Conservation (phyloP, 1,140 invertebrate genomes). For the Zaprionus ghesquierei region DNA sequence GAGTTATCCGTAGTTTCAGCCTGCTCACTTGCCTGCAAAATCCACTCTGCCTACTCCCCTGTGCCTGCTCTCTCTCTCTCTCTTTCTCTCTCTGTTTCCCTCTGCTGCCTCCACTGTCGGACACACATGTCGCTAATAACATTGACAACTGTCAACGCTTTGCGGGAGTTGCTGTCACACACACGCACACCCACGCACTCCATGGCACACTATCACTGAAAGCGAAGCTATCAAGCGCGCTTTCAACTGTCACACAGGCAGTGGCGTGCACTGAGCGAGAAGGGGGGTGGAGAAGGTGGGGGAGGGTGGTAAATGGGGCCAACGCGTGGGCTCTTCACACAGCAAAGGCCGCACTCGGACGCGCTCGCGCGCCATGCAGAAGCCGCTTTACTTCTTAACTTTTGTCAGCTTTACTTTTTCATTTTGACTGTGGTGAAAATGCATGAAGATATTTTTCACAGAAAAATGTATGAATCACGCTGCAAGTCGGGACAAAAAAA, state of each 20-base stretch:
- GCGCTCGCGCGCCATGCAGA: constrained; percentile 21
- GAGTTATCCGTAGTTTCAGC: background rate
- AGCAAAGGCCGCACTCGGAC: constrained; percentile 14
- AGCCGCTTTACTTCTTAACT: constrained; percentile 75
- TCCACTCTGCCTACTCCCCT: background rate
- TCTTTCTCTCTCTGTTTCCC: background rate
- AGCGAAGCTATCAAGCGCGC: constrained; percentile 31
- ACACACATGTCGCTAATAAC: constrained; percentile 61
- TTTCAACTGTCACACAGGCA: constrained; percentile 41
- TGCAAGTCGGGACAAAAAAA: background rate
- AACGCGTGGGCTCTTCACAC: background rate
- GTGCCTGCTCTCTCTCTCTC: background rate
- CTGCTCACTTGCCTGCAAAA: background rate
- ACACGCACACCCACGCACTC: constrained; percentile 16
- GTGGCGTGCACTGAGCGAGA: constrained; percentile 1
- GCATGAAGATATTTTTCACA: constrained; percentile 35
- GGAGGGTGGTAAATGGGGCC: background rate
- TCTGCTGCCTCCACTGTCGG: background rate
- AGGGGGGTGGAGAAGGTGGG: background rate
- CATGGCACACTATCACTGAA: constrained; percentile 15
- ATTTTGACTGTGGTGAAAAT: constrained; percentile 44
- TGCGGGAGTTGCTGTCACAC: constrained; percentile 58
- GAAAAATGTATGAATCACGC: constrained; percentile 13
- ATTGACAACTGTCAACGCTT: constrained; percentile 72
- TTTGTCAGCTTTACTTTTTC: constrained; percentile 51